Percentiles rank a stretch among this genome's conserved stretches.
Conservation (phyloP, 2,888 invertebrate genomes). For the Hypomecis punctinalis region DNA sequence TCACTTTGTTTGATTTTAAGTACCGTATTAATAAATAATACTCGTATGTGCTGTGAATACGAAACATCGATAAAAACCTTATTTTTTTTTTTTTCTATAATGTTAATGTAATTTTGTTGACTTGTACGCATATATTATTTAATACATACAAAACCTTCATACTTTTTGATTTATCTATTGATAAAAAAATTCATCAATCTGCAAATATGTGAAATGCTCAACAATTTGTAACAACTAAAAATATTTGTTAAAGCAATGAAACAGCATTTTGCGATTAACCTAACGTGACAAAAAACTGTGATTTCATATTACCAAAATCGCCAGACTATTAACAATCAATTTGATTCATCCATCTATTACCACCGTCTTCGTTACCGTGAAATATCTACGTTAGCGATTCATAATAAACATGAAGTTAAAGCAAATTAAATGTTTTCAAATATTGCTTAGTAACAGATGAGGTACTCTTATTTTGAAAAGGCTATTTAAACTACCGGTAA, state of each 20-base stretch:
- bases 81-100: too few species aligned
- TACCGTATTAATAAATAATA: too few species aligned
- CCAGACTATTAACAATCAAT: constrained; percentile 18
- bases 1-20: too few species aligned
- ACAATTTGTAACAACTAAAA: not conserved
- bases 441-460: not conserved
- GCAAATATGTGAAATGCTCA: too few species aligned
- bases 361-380: constrained; percentile 6
- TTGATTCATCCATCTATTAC: constrained; percentile 19
- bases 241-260: not conserved
- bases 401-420: constrained; percentile 14
- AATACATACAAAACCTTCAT: too few species aligned
- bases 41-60: too few species aligned
- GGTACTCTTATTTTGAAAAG: not conserved
- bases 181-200: too few species aligned
- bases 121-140: too few species aligned
- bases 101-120: too few species aligned
- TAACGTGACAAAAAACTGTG: not conserved
- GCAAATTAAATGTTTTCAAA: constrained; percentile 6
- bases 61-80: too few species aligned
- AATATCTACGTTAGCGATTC: constrained; percentile 14
- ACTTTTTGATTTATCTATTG: too few species aligned
- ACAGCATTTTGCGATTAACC: not conserved
- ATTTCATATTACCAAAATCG: constrained; percentile 10
- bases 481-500: not conserved